Evolutionary conservation across 2,113 vertebrate genomes (phyloP).

Genomic region (Anhinga rufa): DNA sequence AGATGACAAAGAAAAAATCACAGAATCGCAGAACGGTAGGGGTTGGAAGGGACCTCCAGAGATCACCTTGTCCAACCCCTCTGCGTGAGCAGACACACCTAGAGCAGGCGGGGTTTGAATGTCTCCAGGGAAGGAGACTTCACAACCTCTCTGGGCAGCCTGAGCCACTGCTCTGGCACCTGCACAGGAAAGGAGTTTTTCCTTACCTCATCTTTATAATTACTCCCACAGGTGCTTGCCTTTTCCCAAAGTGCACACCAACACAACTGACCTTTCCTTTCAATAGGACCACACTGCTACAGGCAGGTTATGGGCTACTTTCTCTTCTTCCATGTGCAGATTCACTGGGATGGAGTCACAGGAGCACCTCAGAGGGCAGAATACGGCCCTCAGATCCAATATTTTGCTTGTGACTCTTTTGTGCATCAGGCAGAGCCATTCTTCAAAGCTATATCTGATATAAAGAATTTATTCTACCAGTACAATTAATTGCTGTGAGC

Average conservation of each 20-base stretch:
- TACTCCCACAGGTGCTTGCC: background rate
- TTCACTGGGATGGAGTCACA: background rate
- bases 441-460: background rate
- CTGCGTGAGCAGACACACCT: too few species aligned
- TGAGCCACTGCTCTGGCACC: too few species aligned
- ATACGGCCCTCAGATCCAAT: background rate
- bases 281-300: fast-evolving
- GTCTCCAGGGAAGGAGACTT: too few species aligned
- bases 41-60: too few species aligned
- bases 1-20: background rate
- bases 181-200: too few species aligned
- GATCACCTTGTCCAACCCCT: too few species aligned
- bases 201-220: background rate
- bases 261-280: background rate
- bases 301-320: background rate
- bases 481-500: background rate
- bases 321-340: background rate
- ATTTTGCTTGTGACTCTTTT: background rate
- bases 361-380: background rate
- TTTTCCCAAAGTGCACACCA: background rate
- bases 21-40: too few species aligned
- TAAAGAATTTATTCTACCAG: background rate
- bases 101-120: too few species aligned
- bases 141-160: too few species aligned
- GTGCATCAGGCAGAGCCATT: background rate